A percentile compares a stretch with the other conserved stretches of the same genome.
These are phyloP conservation scores for Philypnodon macrostomus DNA, from an alignment of 2,797 vertebrate genomes.

Conservation along the genomic window DNA sequence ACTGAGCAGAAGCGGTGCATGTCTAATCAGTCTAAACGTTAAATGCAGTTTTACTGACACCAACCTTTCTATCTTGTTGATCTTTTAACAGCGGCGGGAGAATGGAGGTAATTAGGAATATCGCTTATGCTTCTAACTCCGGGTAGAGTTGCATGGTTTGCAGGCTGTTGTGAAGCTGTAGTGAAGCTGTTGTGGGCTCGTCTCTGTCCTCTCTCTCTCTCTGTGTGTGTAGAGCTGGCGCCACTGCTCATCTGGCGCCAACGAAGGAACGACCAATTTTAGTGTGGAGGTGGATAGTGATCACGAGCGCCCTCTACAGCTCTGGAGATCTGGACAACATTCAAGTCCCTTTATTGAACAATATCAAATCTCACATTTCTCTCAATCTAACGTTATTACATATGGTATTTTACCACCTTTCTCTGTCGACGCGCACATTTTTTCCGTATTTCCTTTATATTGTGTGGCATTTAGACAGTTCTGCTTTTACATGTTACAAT, in stretches of 20 bases:
- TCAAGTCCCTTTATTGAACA: no score
- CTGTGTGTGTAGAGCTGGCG: slow-evolving; percentile 72
- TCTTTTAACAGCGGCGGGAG: slow-evolving; percentile 26
- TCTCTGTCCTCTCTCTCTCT: slow-evolving; percentile 44
- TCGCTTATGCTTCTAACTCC: slow-evolving; percentile 36
- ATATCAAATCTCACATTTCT: no score
- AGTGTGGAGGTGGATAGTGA: no score
- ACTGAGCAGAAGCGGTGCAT: slow-evolving; percentile 11
- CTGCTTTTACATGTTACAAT: no score
- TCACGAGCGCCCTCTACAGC: slow-evolving; percentile 42
- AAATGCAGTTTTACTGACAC: slow-evolving; percentile 37
- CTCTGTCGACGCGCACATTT: no score
- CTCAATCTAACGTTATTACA: no score
- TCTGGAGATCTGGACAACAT: no score
- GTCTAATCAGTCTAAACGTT: slow-evolving; percentile 12
- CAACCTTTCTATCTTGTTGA: slow-evolving; percentile 53
- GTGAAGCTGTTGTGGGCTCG: slow-evolving; percentile 41
- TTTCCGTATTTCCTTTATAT: no score
- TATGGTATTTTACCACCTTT: no score
- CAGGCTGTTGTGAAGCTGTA: slow-evolving; percentile 27
- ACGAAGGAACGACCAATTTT: slow-evolving; percentile 66
- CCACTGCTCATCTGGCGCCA: slow-evolving; percentile 83
- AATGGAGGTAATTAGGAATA: slow-evolving; percentile 13
- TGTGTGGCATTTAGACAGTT: no score
- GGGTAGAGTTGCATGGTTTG: slow-evolving; percentile 6